Conservation (phyloP, 2,113 vertebrate genomes). For the Shinisaurus crocodilurus region DNA sequence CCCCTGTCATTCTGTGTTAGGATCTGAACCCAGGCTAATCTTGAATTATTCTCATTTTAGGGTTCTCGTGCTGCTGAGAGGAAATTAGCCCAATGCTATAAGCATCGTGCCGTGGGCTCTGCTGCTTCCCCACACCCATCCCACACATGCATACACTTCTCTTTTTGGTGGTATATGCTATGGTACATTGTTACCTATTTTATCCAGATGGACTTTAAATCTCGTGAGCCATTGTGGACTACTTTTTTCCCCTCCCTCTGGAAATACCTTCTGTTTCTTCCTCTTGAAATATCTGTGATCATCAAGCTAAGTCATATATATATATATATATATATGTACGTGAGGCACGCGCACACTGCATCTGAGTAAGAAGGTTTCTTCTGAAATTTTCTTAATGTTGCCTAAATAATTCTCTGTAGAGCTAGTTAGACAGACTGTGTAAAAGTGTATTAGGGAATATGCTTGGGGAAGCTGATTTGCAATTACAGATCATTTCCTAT, state of each 20-base stretch:
- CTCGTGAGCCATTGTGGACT: conserved; percentile 30
- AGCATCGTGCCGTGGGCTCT: too few relatives aligned
- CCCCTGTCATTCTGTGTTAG: not conserved
- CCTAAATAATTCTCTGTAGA: conserved; percentile 42
- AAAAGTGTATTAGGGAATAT: conserved; percentile 13
- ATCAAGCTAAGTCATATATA: conserved; percentile 39
- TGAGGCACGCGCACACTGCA: conserved; percentile 38
- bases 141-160: accelerated
- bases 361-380: conserved; percentile 36
- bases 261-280: conserved; percentile 36
- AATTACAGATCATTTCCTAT: conserved; percentile 25
- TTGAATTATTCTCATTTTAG: not conserved
- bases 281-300: conserved; percentile 32
- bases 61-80: not conserved
- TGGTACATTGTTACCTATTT: conserved; percentile 42
- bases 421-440: not conserved
- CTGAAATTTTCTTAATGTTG: conserved; percentile 52
- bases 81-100: not conserved
- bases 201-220: conserved; percentile 49
- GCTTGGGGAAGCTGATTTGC: conserved; percentile 15
- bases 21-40: not conserved
- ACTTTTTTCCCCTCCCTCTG: not conserved
- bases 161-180: conserved; percentile 23
- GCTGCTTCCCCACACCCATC: not conserved
- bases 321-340: conserved; percentile 45